Conservation (phyloP, 1,140 invertebrate species). For the Cotesia typhae region DNA sequence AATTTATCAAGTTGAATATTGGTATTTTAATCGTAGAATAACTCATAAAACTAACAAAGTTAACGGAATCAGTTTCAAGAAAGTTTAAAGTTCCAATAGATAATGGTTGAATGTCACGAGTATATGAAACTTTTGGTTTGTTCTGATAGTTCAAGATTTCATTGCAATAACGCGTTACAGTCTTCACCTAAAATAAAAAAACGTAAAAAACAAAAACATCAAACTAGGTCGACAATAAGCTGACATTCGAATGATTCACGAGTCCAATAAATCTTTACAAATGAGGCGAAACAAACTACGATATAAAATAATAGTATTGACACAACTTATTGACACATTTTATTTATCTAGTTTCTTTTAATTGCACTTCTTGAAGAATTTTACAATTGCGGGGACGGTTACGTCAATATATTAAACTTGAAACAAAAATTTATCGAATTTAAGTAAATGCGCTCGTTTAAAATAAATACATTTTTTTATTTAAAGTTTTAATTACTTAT, state of each 20-base stretch:
- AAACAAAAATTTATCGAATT: too few species aligned
- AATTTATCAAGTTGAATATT: too few species aligned
- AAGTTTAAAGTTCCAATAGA: conserved; percentile 7
- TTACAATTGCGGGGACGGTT: not conserved
- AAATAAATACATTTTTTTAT: too few species aligned
- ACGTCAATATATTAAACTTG: too few species aligned
- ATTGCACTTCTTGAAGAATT: not conserved
- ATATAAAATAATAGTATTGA: conserved; percentile 6
- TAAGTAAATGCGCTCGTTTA: too few species aligned
- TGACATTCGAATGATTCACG: conserved; percentile 21
- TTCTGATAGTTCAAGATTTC: not conserved
- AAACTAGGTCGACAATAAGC: conserved; percentile 18
- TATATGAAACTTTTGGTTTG: conserved; percentile 6
- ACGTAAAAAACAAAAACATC: not conserved
- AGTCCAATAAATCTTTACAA: conserved; percentile 18
- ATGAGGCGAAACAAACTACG: not conserved
- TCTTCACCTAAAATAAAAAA: not conserved
- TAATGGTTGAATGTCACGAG: conserved; percentile 2
- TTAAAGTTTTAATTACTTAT: too few species aligned
- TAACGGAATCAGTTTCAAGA: conserved; percentile 8
- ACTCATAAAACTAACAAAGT: not conserved
- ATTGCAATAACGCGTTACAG: conserved; percentile 8
- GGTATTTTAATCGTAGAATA: not conserved
- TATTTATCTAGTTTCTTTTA: not conserved
- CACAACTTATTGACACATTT: too few species aligned